Evolutionary conservation across 2,797 vertebrate species (phyloP), one percentile per base, ranked within the genome.

Genomic region (Enteromius unitaeniatus): DNA sequence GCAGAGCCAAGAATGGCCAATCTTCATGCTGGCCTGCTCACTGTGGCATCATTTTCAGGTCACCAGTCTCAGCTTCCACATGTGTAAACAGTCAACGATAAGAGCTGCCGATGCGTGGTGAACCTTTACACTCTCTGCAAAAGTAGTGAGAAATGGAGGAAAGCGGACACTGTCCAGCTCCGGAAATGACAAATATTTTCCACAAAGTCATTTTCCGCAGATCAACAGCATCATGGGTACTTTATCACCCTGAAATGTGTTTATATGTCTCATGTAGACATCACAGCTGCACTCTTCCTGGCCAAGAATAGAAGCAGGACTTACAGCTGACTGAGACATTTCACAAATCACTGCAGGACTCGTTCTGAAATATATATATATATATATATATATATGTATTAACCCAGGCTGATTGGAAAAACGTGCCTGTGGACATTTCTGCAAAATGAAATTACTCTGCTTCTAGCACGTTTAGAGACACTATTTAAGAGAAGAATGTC

Each of bases 131-230:
- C 34, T 64, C 21, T 19, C 60, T 65, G 60, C n/a, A 55, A 58
- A 68, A 55, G 58, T 64, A 1, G 15, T 28, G 31, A 40, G 8
- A 23, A 67, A n/a, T 21, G 9, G 42, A 47, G 55, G 14, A 67
- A 77, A 23, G 45, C 37, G 51, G 49, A 80, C 81, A 81, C 68
- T 83, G 37, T 83, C 62, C 81, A 80, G 53, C 58, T 65, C 9
- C 40, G 81, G 69, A 85, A 85, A 73, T 85, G 64, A 85, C 31
- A 31, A 84, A 81, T 51, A 87, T 82, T 87, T 88, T 88, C 86
- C 87, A 85, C 64, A 72, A 76, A 86, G 81, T 79, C 74, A 74
- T 64, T 73, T 83, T 85, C 83, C 19, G 8, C 28, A 68, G 45
- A 49, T 40, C 28, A 65, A 49, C 19, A 81, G 81, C 85, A 49